phyloP scores from a whole-genome alignment of 2,113 vertebrate species.

The Paraplagusia blochii region DNA sequence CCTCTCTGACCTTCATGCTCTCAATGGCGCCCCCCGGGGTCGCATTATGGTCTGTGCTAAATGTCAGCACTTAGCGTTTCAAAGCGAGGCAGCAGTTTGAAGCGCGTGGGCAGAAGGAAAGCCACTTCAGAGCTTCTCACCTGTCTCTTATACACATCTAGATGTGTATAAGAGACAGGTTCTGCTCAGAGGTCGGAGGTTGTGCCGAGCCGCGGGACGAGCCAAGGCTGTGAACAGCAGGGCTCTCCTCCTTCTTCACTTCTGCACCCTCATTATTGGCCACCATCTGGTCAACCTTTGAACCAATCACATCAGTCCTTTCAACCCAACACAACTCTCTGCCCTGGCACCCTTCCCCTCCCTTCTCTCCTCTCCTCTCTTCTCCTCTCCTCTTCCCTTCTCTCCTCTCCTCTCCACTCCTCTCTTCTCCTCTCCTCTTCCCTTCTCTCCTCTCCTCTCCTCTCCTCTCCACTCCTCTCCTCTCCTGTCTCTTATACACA shows the following conservation, averaged over 20 bases:
- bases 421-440: too few species aligned
- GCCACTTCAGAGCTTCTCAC: slow-evolving; percentile 24
- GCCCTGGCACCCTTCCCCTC: too few species aligned
- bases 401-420: too few species aligned
- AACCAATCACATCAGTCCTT: slow-evolving; percentile 45
- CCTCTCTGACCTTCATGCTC: slow-evolving; percentile 54
- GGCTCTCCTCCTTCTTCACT: slow-evolving; percentile 16
- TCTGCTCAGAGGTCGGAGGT: slow-evolving; percentile 51
- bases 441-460: too few species aligned
- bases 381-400: too few species aligned
- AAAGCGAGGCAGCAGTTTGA: slow-evolving; percentile 34
- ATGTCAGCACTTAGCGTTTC: slow-evolving; percentile 61
- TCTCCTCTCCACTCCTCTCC: too few species aligned
- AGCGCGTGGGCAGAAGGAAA: slow-evolving; percentile 35
- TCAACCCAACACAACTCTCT: slow-evolving; percentile 41
- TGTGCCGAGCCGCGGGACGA: slow-evolving; percentile 23
- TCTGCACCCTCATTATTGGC: slow-evolving; percentile 61
- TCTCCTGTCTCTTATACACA: too few species aligned
- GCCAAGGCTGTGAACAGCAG: slow-evolving; percentile 40
- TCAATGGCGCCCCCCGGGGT: slow-evolving; percentile 37
- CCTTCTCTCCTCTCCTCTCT: too few species aligned
- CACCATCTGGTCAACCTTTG: slow-evolving; percentile 65
- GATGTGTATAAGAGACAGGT: too few species aligned
- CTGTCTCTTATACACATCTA: too few species aligned
- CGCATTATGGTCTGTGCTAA: slow-evolving; percentile 51